phyloP scores from a whole-genome alignment of 2,113 vertebrate genomes.

The rabbit (Oryctolagus cuniculus) region DNA sequence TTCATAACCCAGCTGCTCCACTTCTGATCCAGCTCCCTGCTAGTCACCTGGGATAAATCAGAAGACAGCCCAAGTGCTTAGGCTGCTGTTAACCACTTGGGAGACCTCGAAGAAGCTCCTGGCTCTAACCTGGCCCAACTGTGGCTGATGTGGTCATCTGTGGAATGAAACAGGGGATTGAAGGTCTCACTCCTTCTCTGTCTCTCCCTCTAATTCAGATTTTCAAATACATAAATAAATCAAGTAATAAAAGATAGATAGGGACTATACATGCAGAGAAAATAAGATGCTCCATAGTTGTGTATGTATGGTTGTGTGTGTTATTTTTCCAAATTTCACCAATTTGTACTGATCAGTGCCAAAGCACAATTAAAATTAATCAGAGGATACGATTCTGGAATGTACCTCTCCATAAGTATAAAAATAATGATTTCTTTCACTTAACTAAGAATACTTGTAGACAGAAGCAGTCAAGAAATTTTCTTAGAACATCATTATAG shows the following conservation, averaged over 20 bases:
- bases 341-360: neutral
- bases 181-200: too few relatives aligned
- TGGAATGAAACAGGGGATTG: too few relatives aligned
- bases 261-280: neutral
- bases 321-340: conserved; percentile 2
- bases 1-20: too few relatives aligned
- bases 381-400: neutral
- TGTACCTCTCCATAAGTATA: neutral
- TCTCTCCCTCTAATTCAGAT: too few relatives aligned
- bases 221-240: neutral
- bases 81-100: too few relatives aligned
- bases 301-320: neutral
- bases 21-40: too few relatives aligned
- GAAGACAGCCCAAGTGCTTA: too few relatives aligned
- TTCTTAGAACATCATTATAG: conserved; percentile 26
- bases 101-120: too few relatives aligned
- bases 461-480: neutral
- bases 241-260: conserved; percentile 11
- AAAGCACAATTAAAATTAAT: conserved; percentile 52
- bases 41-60: too few relatives aligned
- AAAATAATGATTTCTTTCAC: conserved; percentile 42
- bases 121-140: too few relatives aligned
- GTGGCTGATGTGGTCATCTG: too few relatives aligned
- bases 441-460: neutral
- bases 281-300: neutral